These are phyloP conservation scores for Oscheius onirici DNA, from an alignment of 2,888 invertebrate species.

Conservation along the genomic window DNA sequence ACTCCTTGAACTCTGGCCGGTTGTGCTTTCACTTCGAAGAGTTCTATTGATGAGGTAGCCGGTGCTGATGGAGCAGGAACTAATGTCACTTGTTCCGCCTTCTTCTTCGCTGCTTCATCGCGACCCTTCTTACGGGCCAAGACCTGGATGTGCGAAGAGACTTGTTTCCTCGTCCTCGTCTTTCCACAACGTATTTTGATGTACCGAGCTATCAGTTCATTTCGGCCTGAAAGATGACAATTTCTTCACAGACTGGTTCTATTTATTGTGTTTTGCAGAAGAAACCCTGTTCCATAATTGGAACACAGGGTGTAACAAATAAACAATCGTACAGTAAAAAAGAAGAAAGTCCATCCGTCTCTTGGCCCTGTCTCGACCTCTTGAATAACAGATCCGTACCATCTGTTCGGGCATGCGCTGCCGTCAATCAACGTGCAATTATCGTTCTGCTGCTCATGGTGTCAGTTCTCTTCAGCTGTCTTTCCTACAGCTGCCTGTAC, in stretches of 20 bases:
- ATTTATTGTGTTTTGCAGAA: neutral
- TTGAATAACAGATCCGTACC: slow-evolving; percentile 13
- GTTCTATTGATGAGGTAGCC: slow-evolving; percentile 73
- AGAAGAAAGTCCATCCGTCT: neutral
- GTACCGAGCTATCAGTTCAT: slow-evolving; percentile 99
- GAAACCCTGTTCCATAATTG: neutral
- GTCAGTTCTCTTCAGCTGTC: slow-evolving; percentile 28
- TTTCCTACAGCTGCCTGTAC: too few relatives aligned
- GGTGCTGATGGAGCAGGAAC: slow-evolving; percentile 9
- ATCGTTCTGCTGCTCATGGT: slow-evolving; percentile 11
- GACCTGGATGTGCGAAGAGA: slow-evolving; percentile 99
- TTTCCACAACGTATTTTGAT: slow-evolving; percentile 99
- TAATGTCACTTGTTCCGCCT: slow-evolving; percentile 75
- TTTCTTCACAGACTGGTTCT: neutral
- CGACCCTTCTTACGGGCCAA: slow-evolving; percentile 96
- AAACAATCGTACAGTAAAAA: neutral
- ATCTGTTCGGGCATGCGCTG: slow-evolving; percentile 28
- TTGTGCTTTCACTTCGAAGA: slow-evolving; percentile 76
- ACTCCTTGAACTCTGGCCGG: slow-evolving; percentile 1
- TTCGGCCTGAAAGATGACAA: slow-evolving; percentile 85
- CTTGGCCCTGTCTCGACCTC: neutral
- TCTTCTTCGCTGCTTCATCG: slow-evolving; percentile 96
- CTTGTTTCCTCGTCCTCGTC: slow-evolving; percentile 98
- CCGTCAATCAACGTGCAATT: slow-evolving; percentile 28
- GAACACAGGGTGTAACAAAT: neutral